These are phyloP conservation scores for Drosophila takahashii DNA, from an alignment of 1,140 invertebrate species.

Conservation along the genomic window DNA sequence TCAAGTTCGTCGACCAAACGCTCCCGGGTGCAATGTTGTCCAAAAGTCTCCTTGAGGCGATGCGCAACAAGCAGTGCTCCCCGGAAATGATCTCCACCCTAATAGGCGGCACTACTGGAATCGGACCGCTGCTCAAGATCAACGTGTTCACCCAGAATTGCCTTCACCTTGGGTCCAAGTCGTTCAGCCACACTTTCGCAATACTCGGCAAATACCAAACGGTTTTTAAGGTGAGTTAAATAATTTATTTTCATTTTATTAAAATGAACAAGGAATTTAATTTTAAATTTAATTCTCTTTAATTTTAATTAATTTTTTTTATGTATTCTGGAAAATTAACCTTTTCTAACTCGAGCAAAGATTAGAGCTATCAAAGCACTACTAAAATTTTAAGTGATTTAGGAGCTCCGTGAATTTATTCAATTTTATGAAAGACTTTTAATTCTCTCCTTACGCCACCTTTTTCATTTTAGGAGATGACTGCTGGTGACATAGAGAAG, in stretches of 20 bases:
- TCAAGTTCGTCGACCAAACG: conserved; percentile 91
- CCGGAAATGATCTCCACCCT: conserved; percentile 7
- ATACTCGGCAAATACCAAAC: conserved; percentile 26
- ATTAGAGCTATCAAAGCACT: too few species aligned
- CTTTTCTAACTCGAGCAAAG: too few species aligned
- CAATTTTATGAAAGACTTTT: too few species aligned
- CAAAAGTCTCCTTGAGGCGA: conserved; percentile 20
- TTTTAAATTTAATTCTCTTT: too few species aligned
- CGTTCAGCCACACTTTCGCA: conserved; percentile 50
- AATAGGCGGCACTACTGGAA: background rate
- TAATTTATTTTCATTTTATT: background rate
- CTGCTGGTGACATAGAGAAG: background rate
- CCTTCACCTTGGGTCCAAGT: conserved; percentile 55
- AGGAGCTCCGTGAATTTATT: too few species aligned
- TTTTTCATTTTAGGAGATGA: conserved; percentile 5
- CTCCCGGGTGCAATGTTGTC: conserved; percentile 41
- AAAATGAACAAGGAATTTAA: too few species aligned
- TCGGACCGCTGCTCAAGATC: conserved; percentile 29
- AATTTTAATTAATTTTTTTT: too few species aligned
- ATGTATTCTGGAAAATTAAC: too few species aligned
- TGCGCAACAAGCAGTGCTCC: conserved; percentile 12
- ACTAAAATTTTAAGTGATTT: too few species aligned
- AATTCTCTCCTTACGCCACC: too few species aligned
- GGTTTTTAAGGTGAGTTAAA: conserved; percentile 45
- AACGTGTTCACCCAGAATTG: conserved; percentile 51